A percentile compares a stretch with the other conserved stretches of the same genome.
Evolutionary conservation across 2,888 invertebrate species (phyloP).

Genomic region (Acanthacorydalis orientalis): DNA sequence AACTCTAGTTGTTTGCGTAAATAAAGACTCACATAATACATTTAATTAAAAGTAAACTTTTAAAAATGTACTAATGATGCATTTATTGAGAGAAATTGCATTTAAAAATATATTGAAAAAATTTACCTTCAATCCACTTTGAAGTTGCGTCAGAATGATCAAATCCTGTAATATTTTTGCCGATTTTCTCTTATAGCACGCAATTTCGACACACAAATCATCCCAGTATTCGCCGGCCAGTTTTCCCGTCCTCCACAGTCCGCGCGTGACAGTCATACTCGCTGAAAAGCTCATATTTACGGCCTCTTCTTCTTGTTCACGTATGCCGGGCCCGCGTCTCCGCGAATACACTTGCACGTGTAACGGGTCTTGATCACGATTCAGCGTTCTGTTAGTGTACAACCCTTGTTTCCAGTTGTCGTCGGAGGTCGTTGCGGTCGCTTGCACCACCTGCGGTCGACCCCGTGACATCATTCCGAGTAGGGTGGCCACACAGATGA

Average conservation of each 20-base stretch:
- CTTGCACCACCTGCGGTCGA: neutral
- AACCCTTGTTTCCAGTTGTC: slow-evolving; percentile 5
- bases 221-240: neutral
- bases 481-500: neutral
- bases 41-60: neutral
- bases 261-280: neutral
- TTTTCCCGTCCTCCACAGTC: neutral
- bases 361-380: slow-evolving; percentile 3
- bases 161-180: neutral
- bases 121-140: neutral
- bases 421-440: neutral
- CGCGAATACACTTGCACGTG: neutral
- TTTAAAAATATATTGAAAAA: neutral
- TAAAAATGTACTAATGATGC: neutral
- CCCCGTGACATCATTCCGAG: neutral
- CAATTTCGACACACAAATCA: neutral
- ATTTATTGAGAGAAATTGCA: neutral
- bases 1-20: too few species aligned
- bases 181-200: neutral
- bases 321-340: neutral
- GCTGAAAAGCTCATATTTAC: neutral
- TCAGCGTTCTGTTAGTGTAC: slow-evolving; percentile 4
- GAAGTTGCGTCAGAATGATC: neutral
- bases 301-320: neutral
- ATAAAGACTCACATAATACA: too few species aligned